Conservation (phyloP, 2,797 vertebrate species). For the Chiropotes sagulatus region DNA sequence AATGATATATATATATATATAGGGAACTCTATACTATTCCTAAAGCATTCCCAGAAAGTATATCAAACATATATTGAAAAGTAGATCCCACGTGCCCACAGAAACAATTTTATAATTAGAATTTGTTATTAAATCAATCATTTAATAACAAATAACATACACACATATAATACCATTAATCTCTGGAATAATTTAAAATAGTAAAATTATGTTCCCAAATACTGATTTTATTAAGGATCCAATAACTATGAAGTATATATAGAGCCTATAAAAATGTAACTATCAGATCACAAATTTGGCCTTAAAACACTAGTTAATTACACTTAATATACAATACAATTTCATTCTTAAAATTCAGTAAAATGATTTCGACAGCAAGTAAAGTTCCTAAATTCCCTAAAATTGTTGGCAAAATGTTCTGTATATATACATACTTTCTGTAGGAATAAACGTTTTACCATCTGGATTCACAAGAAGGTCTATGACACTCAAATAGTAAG, state of each 20-base stretch:
- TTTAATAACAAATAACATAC: neutral
- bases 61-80: slow-evolving; percentile 32
- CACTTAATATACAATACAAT: neutral
- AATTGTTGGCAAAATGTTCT: neutral
- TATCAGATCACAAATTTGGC: neutral
- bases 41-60: slow-evolving; percentile 38
- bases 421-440: neutral
- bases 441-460: neutral
- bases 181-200: slow-evolving; percentile 33
- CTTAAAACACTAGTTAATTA: neutral
- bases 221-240: neutral
- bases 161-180: neutral
- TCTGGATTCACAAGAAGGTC: neutral
- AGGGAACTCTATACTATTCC: neutral
- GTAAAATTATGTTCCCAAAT: slow-evolving; percentile 25
- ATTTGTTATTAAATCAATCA: slow-evolving; percentile 25
- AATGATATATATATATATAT: neutral
- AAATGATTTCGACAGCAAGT: neutral
- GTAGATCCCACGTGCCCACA: neutral
- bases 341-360: neutral
- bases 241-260: neutral
- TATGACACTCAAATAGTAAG: neutral
- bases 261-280: neutral
- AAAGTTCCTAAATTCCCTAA: neutral
- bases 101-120: slow-evolving; percentile 33